Base-by-base conservation (phyloP, 1,140 invertebrate species). In the Limonius californicus region DNA sequence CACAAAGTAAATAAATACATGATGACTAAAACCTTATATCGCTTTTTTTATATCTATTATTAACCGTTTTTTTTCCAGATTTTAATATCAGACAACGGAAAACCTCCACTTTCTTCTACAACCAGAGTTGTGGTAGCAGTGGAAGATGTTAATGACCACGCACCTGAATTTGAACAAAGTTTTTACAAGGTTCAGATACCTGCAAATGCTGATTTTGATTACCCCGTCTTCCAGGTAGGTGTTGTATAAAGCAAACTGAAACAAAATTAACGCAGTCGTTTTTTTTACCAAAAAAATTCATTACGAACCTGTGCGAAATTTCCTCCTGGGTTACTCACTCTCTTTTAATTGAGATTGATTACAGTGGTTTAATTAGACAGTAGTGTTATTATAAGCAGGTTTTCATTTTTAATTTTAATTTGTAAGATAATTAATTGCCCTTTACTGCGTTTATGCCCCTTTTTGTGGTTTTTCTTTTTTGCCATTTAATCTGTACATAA, bases 101-200 rank as follows among this genome's bases (percentile, higher is more conserved):
- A 71, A 1, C 91, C 90, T 12, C 71, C 82, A 3, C 79, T 95
- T 57, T 87, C 88, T 1, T 94, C 92, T 2, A 89, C 88, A 2
- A 92, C 91, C 11, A 84, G 91, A 62, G 88, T 97, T 27, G 84
- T 92, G 19, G 84, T 98, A 39, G 80, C 84, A 57, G 87, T 97
- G 7, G 80, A 84, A 16, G 92, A 96, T 77, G 80, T 91, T 60
- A 95, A 96, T 79, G 94, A 96, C 76, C 85, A 91, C 72, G 82
- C 83, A 39, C 92, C 91, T 0, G 83, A 86, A 67, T 95, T 95
- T 76, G 85, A 89, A 67, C 87, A 93, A 70, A 84, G 85, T 56
- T 86, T 89, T 65, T 93, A 94, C 77, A 87, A 89, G 66, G 82
- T 95, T 57, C 85, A 84, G 71, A 87, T 94, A 65, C 91, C 90